phyloP scores from a whole-genome alignment of 2,797 vertebrate species.

The Pipistrellus nathusii region DNA sequence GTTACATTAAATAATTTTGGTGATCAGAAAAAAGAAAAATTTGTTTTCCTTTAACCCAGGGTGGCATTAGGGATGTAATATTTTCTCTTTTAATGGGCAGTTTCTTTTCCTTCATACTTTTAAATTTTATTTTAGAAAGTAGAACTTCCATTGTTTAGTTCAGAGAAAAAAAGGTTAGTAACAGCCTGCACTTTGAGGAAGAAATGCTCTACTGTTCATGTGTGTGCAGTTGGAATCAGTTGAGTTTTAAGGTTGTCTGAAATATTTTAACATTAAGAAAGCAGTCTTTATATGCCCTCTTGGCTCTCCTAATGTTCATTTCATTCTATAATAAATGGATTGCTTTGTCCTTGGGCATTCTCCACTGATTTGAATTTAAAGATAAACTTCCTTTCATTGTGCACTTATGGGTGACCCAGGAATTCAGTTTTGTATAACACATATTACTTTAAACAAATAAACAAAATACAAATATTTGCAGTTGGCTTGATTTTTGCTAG shows the following conservation, averaged over 20 bases:
- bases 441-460: conserved; percentile 54
- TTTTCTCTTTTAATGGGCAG: neutral
- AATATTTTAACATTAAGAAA: conserved; percentile 29
- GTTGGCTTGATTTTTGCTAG: conserved; percentile 57
- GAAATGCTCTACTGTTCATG: neutral
- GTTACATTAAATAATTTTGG: neutral
- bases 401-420: neutral
- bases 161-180: neutral
- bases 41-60: neutral
- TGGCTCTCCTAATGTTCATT: conserved; percentile 49
- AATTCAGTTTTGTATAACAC: conserved; percentile 49
- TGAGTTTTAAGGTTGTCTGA: conserved; percentile 41
- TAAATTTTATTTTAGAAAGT: neutral
- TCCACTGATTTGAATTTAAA: conserved; percentile 59
- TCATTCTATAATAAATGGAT: conserved; percentile 42
- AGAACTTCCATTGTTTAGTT: neutral
- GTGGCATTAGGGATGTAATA: neutral
- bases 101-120: neutral
- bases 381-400: conserved; percentile 50
- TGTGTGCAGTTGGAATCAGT: neutral
- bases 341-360: conserved; percentile 13
- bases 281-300: neutral
- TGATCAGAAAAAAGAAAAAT: neutral
- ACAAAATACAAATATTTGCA: conserved; percentile 55
- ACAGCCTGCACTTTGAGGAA: neutral